Evolutionary conservation across 2,888 invertebrate genomes (phyloP).

Genomic region (Sceliomorpha sp.): DNA sequence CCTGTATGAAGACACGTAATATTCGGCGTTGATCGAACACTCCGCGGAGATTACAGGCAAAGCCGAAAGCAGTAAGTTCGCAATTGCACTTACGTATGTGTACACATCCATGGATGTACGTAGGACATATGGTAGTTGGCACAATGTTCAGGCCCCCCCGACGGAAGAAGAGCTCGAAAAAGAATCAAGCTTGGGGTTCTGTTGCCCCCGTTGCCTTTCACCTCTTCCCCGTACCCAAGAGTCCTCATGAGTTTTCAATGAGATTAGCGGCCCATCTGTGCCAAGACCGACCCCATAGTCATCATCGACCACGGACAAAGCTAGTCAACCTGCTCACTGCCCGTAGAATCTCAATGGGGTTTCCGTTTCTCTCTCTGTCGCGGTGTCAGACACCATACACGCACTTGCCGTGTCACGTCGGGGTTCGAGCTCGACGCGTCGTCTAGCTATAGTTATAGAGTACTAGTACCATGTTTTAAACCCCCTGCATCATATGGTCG

Average conservation of each 20-base stretch:
- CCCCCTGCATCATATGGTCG: slow-evolving; percentile 73
- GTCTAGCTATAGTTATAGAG: slow-evolving; percentile 42
- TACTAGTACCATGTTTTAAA: slow-evolving; percentile 64
- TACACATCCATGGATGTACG: slow-evolving; percentile 71
- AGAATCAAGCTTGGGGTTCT: slow-evolving; percentile 62
- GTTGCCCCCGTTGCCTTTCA: slow-evolving; percentile 53
- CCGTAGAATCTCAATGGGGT: slow-evolving; percentile 66
- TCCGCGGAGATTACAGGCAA: slow-evolving; percentile 42
- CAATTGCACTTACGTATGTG: slow-evolving; percentile 49
- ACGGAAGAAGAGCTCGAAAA: slow-evolving; percentile 60
- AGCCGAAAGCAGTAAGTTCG: slow-evolving; percentile 38
- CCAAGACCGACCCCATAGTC: slow-evolving; percentile 76
- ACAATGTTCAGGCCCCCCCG: slow-evolving; percentile 71
- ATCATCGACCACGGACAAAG: slow-evolving; percentile 77
- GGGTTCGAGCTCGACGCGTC: slow-evolving; percentile 32
- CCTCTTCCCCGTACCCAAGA: slow-evolving; percentile 64
- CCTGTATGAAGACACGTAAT: too few relatives aligned
- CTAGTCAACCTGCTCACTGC: slow-evolving; percentile 77
- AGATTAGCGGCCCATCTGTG: slow-evolving; percentile 80
- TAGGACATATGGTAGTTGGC: slow-evolving; percentile 80
- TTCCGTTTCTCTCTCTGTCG: slow-evolving; percentile 54
- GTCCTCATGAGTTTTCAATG: slow-evolving; percentile 81
- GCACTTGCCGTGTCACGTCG: slow-evolving; percentile 66
- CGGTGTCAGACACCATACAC: slow-evolving; percentile 59
- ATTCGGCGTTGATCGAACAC: too few relatives aligned